These are phyloP conservation scores for Pristionchus fissidentatus DNA, from an alignment of 2,888 invertebrate species.

Conservation along the genomic window DNA sequence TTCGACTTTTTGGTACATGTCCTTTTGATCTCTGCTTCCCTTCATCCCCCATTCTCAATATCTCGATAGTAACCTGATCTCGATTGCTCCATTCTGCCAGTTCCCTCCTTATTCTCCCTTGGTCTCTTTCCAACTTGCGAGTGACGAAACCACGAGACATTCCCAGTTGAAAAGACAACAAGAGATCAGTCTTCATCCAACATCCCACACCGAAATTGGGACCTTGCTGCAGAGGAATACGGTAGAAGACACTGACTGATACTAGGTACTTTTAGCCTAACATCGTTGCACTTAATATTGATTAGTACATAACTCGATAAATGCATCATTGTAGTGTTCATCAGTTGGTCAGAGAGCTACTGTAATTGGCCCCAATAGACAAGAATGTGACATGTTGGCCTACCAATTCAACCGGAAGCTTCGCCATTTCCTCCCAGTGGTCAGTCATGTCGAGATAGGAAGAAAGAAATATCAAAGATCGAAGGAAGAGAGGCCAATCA, in stretches of 20 bases:
- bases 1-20: no score
- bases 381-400: neutral
- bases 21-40: neutral
- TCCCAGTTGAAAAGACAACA: neutral
- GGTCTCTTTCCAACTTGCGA: conserved; percentile 6
- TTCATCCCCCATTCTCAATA: neutral
- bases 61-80: conserved; percentile 10
- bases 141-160: conserved; percentile 35
- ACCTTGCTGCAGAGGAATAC: conserved; percentile 21
- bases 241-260: no score
- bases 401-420: neutral
- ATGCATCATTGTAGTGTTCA: neutral
- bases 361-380: neutral
- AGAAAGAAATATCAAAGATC: conserved; percentile 36
- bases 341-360: neutral
- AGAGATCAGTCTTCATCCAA: neutral
- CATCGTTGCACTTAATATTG: no score
- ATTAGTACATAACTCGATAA: neutral
- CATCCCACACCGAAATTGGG: conserved; percentile 22
- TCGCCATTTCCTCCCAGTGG: conserved; percentile 18
- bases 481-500: conserved; percentile 6
- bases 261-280: no score
- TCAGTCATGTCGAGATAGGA: conserved; percentile 28
- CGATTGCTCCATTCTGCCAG: neutral
- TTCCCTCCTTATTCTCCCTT: conserved; percentile 20